Evolutionary conservation across 2,113 vertebrate genomes (phyloP).

Genomic region (Sapayoa aenigma): DNA sequence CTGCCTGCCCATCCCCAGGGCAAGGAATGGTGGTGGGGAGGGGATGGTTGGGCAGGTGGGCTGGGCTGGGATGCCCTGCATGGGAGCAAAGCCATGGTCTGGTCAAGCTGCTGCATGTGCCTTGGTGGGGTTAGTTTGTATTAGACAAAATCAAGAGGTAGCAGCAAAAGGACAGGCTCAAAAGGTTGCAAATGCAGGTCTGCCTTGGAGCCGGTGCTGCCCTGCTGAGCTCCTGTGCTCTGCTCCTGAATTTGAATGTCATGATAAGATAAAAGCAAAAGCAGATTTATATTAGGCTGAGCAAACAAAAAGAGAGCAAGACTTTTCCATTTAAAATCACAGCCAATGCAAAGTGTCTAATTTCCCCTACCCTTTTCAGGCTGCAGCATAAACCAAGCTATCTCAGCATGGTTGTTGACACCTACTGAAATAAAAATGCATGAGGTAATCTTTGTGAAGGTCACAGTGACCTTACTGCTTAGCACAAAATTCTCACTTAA

Average conservation of each 20-base stretch:
- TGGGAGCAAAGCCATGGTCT: neutral
- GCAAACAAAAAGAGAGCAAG: slow-evolving; percentile 38
- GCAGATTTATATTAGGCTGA: slow-evolving; percentile 15
- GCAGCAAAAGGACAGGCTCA: neutral
- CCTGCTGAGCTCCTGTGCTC: neutral
- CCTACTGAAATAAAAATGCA: slow-evolving; percentile 43
- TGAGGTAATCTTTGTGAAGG: slow-evolving; percentile 46
- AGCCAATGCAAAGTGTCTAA: slow-evolving; percentile 3
- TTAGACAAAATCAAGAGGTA: neutral
- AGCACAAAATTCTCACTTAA: slow-evolving; percentile 34
- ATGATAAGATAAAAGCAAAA: slow-evolving; percentile 43
- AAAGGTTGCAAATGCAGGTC: neutral
- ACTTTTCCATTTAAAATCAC: slow-evolving; percentile 36
- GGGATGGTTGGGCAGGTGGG: accelerated
- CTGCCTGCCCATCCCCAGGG: accelerated
- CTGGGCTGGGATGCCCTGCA: neutral
- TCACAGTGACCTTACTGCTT: slow-evolving; percentile 18
- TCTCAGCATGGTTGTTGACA: slow-evolving; percentile 26
- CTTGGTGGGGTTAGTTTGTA: neutral
- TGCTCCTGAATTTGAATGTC: slow-evolving; percentile 22
- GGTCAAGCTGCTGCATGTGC: accelerated
- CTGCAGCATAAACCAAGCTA: slow-evolving; percentile 1
- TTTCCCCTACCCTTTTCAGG: slow-evolving; percentile 14
- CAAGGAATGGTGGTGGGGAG: neutral
- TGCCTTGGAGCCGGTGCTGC: neutral